These are phyloP conservation scores for Chaetorhynchus papuensis DNA, from an alignment of 2,113 vertebrate species.

Conservation along the genomic window DNA sequence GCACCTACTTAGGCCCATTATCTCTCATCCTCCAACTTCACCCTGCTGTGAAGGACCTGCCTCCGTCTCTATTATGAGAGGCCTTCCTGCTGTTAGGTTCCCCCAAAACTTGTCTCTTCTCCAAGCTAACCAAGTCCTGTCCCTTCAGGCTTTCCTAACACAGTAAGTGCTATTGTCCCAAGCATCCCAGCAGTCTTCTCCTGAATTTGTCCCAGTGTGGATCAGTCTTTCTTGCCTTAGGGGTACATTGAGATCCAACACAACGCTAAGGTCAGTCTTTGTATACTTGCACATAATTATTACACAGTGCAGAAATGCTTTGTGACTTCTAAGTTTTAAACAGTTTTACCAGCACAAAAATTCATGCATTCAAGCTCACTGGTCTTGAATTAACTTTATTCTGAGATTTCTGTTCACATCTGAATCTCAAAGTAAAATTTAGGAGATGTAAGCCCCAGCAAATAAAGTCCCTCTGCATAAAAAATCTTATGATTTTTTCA, in stretches of 20 bases:
- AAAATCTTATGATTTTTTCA: neutral
- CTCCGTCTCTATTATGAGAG: neutral
- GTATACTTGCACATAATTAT: neutral
- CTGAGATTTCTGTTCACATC: neutral
- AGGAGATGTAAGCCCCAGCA: neutral
- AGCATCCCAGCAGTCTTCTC: neutral
- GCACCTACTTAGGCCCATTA: neutral
- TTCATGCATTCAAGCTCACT: neutral
- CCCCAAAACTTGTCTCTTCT: neutral
- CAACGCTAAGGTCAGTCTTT: neutral
- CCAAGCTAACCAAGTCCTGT: neutral
- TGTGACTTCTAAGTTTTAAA: neutral
- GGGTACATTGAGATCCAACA: neutral
- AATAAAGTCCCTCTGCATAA: neutral
- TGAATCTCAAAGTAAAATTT: neutral
- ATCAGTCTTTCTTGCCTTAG: neutral
- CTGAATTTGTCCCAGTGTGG: neutral
- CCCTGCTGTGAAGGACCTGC: neutral
- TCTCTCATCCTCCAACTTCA: neutral
- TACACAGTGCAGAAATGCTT: neutral
- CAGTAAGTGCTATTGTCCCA: neutral
- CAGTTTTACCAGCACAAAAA: neutral
- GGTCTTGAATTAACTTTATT: neutral
- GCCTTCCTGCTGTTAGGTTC: neutral
- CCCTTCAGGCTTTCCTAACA: neutral